Base-by-base conservation (phyloP, 2,113 vertebrate genomes). In the Psittacula cyanocephala region DNA sequence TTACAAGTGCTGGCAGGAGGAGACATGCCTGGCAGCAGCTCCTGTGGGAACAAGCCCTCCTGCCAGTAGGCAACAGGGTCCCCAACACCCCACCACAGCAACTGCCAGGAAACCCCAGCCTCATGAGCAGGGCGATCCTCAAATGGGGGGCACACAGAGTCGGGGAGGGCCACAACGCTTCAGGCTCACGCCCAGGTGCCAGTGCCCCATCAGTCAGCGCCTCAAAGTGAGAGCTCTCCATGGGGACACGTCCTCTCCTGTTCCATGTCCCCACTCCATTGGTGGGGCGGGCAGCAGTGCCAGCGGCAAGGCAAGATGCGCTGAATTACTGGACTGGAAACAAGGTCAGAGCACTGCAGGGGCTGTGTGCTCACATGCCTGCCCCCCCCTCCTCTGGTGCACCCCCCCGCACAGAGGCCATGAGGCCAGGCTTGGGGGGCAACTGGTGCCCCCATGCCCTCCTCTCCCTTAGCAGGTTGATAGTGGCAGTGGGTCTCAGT, bases 31-130 rank as follows among this genome's bases (percentile, higher is more conserved):
- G 29, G 75, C 86, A 72, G 88, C 28, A 1, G 69, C 50, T 81
- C 49, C 59, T 1, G 6, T 1, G 2, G 83, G 41, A 44, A 9
- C 19, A 1, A 89, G 39, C 49, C 33, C 33, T 44, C 31, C 62
- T 60, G 59, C 52, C 72, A 31, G 53, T 47, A 22, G 53, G 18
- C 60, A 71, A 55, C 28, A 0, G 10, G 3, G 31, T 75, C 65
- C 79, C 52, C 13, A 1, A 1, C 4, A 9, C 9, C 29, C n/a
- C 2, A 2, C 16, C 68, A 6, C 0, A 0, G 41, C 55, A 28
- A 33, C 28, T 12, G 65, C 70, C 33, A 9, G 31, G 25, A 13
- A 6, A 44, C 17, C 52, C 35, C 49, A 28, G 37, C 16, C 31
- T 44, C 41, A 3, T 3, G 24, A 37, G 43, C 20, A 52, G 31